These are phyloP conservation scores for Allophyes oxyacanthae DNA, from an alignment of 2,888 invertebrate genomes.

Conservation along the genomic window DNA sequence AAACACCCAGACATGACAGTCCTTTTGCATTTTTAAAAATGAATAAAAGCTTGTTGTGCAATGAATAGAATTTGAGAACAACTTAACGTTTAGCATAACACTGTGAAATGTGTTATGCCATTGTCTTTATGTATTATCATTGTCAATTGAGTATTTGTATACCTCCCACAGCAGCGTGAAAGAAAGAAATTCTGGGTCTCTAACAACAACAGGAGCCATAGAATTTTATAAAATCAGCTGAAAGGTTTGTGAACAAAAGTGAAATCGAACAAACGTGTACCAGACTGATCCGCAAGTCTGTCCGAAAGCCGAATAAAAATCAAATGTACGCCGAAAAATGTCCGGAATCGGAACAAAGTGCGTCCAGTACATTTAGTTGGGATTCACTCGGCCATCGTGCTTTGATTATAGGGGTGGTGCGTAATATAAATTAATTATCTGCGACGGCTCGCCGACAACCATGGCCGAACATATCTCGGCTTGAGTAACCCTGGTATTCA, in stretches of 20 bases:
- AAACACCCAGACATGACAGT: too few species aligned
- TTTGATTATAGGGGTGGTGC: slow-evolving; percentile 62
- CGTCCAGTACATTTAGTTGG: slow-evolving; percentile 38
- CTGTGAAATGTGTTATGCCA: too few species aligned
- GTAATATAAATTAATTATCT: slow-evolving; percentile 70
- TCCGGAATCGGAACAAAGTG: slow-evolving; percentile 29
- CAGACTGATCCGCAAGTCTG: slow-evolving; percentile 6
- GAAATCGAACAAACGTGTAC: slow-evolving; percentile 25
- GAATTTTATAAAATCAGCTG: too few species aligned
- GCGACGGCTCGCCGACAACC: slow-evolving; percentile 39
- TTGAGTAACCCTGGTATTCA: slow-evolving; percentile 52
- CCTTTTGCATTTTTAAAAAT: too few species aligned
- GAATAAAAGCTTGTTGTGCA: too few species aligned
- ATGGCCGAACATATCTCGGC: slow-evolving; percentile 45
- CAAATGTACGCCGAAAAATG: slow-evolving; percentile 21
- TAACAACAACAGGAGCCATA: too few species aligned
- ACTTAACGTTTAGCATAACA: too few species aligned
- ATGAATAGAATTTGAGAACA: too few species aligned
- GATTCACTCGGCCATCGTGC: slow-evolving; percentile 46
- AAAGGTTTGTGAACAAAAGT: not conserved
- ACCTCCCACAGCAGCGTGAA: too few species aligned
- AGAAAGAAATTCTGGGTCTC: too few species aligned
- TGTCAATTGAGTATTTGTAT: too few species aligned
- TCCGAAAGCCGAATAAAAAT: slow-evolving; percentile 43
- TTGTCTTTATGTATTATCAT: too few species aligned